Evolutionary conservation across 2,888 invertebrate genomes (phyloP).

Genomic region (Amphipoea oculea): DNA sequence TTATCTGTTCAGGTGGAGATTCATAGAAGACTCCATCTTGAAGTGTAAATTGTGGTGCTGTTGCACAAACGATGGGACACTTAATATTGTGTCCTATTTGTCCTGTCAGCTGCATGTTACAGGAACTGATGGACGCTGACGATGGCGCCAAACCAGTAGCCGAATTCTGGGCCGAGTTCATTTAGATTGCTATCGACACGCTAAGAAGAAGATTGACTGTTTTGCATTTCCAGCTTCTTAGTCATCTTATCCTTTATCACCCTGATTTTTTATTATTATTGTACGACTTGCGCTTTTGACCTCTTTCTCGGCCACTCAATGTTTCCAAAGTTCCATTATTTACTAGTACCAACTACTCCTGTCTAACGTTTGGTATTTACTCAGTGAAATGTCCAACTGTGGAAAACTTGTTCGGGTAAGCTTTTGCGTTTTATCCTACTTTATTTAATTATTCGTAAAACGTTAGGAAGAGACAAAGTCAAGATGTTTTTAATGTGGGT

Average conservation of each 20-base stretch:
- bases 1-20: background rate
- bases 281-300: background rate
- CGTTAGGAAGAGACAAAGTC: background rate
- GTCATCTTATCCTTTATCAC: background rate
- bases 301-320: background rate
- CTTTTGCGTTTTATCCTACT: background rate
- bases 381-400: background rate
- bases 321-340: background rate
- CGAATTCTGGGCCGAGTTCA: background rate
- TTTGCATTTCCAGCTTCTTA: conserved; percentile 4
- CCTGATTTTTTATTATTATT: background rate
- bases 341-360: background rate
- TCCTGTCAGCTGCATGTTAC: background rate
- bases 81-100: background rate
- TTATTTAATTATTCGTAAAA: background rate
- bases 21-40: background rate
- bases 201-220: background rate
- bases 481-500: background rate
- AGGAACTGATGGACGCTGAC: background rate
- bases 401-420: background rate
- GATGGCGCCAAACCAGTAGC: background rate
- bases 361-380: conserved; percentile 6
- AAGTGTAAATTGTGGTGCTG: background rate
- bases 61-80: background rate
- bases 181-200: background rate